Evolutionary conservation across 1,140 invertebrate species (phyloP), one percentile per base, ranked within the genome.

Genomic region (Dendrolimus punctatus): DNA sequence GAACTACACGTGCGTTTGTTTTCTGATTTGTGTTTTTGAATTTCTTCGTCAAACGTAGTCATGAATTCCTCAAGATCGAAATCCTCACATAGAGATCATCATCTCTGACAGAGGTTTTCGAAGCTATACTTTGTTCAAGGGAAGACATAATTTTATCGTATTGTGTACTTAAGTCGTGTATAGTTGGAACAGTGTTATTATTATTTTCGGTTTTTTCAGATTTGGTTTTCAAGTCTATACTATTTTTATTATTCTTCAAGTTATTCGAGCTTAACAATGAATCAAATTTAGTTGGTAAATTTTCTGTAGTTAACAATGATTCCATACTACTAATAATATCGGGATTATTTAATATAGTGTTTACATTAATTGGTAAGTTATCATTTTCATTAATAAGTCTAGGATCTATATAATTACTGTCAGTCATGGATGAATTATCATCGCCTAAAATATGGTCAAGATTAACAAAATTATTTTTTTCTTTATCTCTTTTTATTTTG

Each of bases 21-120:
- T 65, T 83, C 78, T 36, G 55, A 50, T 70, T 73, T 83, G 60
- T 82, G 79, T 71, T 82, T 86, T 53, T 73, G 60, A 40, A 86
- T 69, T 68, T 87, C 81, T 10, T 87, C 87, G 55, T 88, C 87
- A 53, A 88, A 85, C 9, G 84, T 76, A 49, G 78, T 82, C 83
- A 88, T 88, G 51, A 88, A 84, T 57, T 87, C 85, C 60, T 88
- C 87, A 8, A 88, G 75, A 73, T 88, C 87, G 58, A 86, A 86
- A 53, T 85, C 81, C 64, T 86, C 85, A 53, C 84, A 87, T 23
- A 87, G 64, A 64, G 87, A 60, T 87, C 85, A 53, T 87, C 85
- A 58, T 87, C 87, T 64, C 82, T 81, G 44, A 68, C 65, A 5
- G 85, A 87, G 57, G 80, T 73, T 63, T 87, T 83, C 44, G 85